Base-by-base conservation (phyloP, 1,140 invertebrate genomes). In the Drosophila chauvacae region DNA sequence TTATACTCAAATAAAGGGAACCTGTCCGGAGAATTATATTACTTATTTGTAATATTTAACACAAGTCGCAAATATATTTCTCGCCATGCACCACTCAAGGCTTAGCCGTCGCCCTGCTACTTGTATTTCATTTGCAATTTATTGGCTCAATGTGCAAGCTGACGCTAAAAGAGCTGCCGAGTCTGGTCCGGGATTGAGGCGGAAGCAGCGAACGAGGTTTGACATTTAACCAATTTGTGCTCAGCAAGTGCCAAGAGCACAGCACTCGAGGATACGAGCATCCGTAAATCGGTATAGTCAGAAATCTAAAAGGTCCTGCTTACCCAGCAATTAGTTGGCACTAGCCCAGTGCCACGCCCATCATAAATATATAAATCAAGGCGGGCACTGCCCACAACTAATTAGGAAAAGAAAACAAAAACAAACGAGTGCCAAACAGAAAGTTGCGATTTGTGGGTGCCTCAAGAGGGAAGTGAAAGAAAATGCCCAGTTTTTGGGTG, bases 91-190 rank as follows among this genome's bases (percentile, higher is more conserved):
- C 11, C 23, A 44, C 11, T n/a, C 16, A 42, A 33, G 33, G 53
- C 33, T 30, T 51, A 35, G 37, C 59, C 50, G 14, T 26, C 41
- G 47, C 13, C 50, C 41, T 61, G 55, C 39, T 57, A 60, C 61
- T 78, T 74, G 42, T 60, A 66, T 78, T 75, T 75, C 57, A 81
- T 86, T 86, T 78, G 45, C 58, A 78, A 75, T 81, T 78, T 65
- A 81, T 78, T 81, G 82, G 62, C 74, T 58, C 41, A 30, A 69
- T 69, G 62, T 59, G 47, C 51, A 50, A 50, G 58, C 64, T 76
- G 72, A 56, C 35, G 71, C 74, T 76, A 48, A 71, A 71, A 59
- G 47, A 66, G 61, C 53, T 75, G 60, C 47, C 53, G 65, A 58
- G 45, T 77, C 61, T 76, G 64, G 44, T 45, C 23, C 16, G 42